Evolutionary conservation across 2,888 invertebrate genomes (phyloP), one percentile per base, ranked within the genome.

Genomic region (Watsonalla cultraria): DNA sequence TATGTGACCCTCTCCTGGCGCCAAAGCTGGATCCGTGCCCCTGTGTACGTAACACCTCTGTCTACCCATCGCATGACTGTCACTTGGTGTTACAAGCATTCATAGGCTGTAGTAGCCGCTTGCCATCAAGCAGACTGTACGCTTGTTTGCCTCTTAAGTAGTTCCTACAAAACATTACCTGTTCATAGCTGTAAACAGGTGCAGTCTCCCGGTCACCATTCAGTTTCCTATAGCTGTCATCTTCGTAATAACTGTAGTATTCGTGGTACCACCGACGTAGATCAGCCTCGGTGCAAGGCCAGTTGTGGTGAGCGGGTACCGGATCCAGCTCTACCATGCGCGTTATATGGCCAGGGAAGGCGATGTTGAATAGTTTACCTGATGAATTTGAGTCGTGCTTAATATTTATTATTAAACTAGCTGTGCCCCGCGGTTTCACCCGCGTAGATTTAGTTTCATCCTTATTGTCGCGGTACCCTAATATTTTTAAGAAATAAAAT

Each of bases 311-410:
- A 0, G 82, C 82, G 0, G 87, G 84, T 0, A 84, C 53, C 0
- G 88, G 87, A 47, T 89, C 89, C 5, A 70, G 74, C 70, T 80
- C 89, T 58, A 84, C 92, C 74, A 72, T 80, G 54, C 65, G 91
- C 65, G 71, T 81, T 60, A 77, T 92, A 78, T 78, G 86, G 71
- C 60, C 94, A 58, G 78, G 93, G 86, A 76, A 93, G 47, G 81
- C 92, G 79, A 76, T 69, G 66, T 85, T 78, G 68, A 78, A 87
- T 39, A 76, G 62, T 65, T 85, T 85, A 6, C 87, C 89, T 89
- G 65, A 33, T 45, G 35, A 45, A 33, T 9, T 37, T 46, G n/a
- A n/a, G n/a, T n/a, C n/a, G n/a, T n/a, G n/a, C n/a, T n/a, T n/a
- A n/a, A n/a, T n/a, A n/a, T n/a, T n/a, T n/a, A n/a, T n/a, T n/a